Percentiles rank a stretch among this genome's conserved stretches.
phyloP scores from a whole-genome alignment of 2,797 vertebrate genomes.

The Chaetophractus vellerosus region DNA sequence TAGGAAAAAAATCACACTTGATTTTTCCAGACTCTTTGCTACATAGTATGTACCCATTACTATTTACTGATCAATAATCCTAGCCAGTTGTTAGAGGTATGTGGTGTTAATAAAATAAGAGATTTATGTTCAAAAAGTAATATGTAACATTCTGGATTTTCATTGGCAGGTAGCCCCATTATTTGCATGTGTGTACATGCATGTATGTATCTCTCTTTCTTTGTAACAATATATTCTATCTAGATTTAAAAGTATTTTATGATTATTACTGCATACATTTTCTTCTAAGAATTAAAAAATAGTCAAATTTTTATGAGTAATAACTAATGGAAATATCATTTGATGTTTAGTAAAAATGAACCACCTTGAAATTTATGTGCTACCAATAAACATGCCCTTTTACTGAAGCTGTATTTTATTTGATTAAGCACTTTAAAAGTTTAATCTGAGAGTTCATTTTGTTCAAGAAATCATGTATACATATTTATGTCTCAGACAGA shows the following conservation, averaged over 20 bases:
- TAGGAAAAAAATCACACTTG: background rate
- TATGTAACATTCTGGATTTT: background rate
- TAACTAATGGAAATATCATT: background rate
- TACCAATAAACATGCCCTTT: background rate
- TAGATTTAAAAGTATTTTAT: background rate
- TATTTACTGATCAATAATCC: background rate
- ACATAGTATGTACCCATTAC: background rate
- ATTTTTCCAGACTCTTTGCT: background rate
- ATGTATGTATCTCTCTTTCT: background rate
- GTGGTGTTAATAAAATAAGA: background rate
- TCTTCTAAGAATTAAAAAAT: background rate
- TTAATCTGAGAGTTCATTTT: constrained; percentile 7
- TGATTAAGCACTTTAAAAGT: constrained; percentile 19
- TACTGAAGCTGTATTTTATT: background rate
- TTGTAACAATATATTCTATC: background rate
- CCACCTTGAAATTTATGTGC: background rate
- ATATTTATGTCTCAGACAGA: constrained; percentile 1
- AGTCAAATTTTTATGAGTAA: background rate
- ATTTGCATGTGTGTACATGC: background rate
- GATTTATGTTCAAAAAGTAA: background rate
- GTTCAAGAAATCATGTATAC: background rate
- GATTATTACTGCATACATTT: background rate
- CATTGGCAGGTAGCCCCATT: background rate
- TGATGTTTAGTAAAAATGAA: background rate
- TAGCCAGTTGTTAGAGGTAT: background rate